Percentiles rank a stretch among this genome's conserved stretches.
Conservation (phyloP, 2,113 vertebrate species). For the Calonectris borealis region DNA sequence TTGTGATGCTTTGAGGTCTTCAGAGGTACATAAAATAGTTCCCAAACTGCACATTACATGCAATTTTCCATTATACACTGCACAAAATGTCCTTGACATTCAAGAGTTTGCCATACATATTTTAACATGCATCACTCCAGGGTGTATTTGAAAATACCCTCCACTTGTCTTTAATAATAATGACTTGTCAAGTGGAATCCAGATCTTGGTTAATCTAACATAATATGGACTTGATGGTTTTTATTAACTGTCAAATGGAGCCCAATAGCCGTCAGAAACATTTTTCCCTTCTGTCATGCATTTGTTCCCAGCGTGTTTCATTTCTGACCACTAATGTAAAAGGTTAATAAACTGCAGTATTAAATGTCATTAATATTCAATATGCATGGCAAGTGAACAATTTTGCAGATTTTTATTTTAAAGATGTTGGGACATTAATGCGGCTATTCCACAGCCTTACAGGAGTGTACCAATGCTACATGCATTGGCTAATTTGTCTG, state of each 20-base stretch:
- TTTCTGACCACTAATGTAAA: slow-evolving; percentile 74
- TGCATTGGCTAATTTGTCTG: slow-evolving; percentile 20
- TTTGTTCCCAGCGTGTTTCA: slow-evolving; percentile 65
- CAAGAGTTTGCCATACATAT: slow-evolving; percentile 74
- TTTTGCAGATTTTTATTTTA: slow-evolving; percentile 67
- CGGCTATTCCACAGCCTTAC: slow-evolving; percentile 44
- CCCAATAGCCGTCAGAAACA: slow-evolving; percentile 63
- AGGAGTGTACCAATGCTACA: slow-evolving; percentile 1
- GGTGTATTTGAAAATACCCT: slow-evolving; percentile 82
- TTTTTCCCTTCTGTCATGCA: slow-evolving; percentile 66
- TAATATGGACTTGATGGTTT: slow-evolving; percentile 78
- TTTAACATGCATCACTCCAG: slow-evolving; percentile 80
- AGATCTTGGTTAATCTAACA: slow-evolving; percentile 79
- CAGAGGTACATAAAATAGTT: slow-evolving; percentile 70
- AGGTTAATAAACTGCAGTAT: slow-evolving; percentile 76
- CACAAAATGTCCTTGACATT: slow-evolving; percentile 84
- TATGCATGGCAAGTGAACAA: slow-evolving; percentile 48
- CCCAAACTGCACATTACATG: slow-evolving; percentile 76
- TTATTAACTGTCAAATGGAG: slow-evolving; percentile 80
- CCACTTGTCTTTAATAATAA: slow-evolving; percentile 85
- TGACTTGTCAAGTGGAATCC: slow-evolving; percentile 82
- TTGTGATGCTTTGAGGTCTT: slow-evolving; percentile 73
- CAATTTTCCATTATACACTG: slow-evolving; percentile 71
- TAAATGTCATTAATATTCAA: slow-evolving; percentile 72
- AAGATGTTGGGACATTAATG: slow-evolving; percentile 34